Evolutionary conservation across 2,113 vertebrate genomes (phyloP), one percentile per base, ranked within the genome.

Genomic region (Isurus oxyrinchus): DNA sequence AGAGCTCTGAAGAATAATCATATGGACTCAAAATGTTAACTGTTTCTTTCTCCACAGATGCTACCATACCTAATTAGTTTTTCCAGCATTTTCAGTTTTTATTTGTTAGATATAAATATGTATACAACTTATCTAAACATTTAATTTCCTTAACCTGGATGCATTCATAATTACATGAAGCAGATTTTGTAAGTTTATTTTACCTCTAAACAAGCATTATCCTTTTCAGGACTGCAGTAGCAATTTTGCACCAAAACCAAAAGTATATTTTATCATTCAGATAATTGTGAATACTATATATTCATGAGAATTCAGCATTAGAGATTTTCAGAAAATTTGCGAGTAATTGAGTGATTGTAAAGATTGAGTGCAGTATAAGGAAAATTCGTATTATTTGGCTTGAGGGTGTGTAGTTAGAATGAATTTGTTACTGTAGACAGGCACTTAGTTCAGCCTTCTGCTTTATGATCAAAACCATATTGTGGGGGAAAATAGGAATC

Each of bases 171-270:
- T 55, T 55, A 53, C 25, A 49, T 76, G 49, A 72, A 63, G 88
- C 57, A 91, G 53, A 76, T 63, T 40, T 66, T 63, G 63, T 72
- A 95, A 53, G 49, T 72, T 53, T 95, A 44, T 95, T 67, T 66
- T 66, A 44, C 61, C n/a, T 94, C 5, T 44, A 72, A 63, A 49
- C 66, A 72, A 66, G 44, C 94, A 69, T 95, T 44, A 95, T 8
- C 94, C 23, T 55, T 49, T 44, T 95, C 67, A 95, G 67, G 27
- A 23, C 90, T n/a, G 40, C 94, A 95, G 49, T 49, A 53, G 66
- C 63, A 76, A 67, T 94, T 94, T 94, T 94, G 94, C 25, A 69
- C 23, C n/a, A 44, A 57, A 95, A 95, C 21, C 35, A 95, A 94
- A 95, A 95, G 8, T 72, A 95, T 53, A 94, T 63, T 94, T 66